Evolutionary conservation across 2,888 invertebrate genomes (phyloP).

Genomic region (Drosophila longiperda): DNA sequence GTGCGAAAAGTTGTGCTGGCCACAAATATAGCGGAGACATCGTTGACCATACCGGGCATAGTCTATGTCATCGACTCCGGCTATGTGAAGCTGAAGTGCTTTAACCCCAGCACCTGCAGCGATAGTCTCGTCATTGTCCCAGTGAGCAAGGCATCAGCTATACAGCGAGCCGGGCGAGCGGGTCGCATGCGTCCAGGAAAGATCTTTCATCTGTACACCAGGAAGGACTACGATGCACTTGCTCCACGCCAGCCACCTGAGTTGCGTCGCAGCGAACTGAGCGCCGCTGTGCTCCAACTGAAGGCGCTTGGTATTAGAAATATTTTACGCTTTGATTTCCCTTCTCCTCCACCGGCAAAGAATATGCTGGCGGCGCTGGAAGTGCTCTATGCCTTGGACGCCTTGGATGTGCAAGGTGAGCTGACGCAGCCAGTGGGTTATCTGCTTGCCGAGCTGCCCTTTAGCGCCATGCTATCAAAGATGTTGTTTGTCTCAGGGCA

Average conservation of each 20-base stretch:
- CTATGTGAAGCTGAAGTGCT: conserved; percentile 97
- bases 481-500: conserved; percentile 93
- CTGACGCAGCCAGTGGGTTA: conserved; percentile 92
- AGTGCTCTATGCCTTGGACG: conserved; percentile 92
- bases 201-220: conserved; percentile 93
- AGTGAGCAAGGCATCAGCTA: conserved; percentile 94
- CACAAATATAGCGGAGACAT: conserved; percentile 98
- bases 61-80: conserved; percentile 98
- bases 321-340: conserved; percentile 95
- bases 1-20: conserved; percentile 95
- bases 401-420: conserved; percentile 91
- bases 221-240: conserved; percentile 90
- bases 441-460: conserved; percentile 96
- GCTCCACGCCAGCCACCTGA: conserved; percentile 93
- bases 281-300: conserved; percentile 93
- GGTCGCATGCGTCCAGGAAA: conserved; percentile 94
- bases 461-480: conserved; percentile 94
- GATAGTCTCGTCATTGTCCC: conserved; percentile 93
- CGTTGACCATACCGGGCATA: conserved; percentile 97
- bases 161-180: conserved; percentile 96
- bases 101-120: conserved; percentile 92
- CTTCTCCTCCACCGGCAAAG: conserved; percentile 95
- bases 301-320: conserved; percentile 98
- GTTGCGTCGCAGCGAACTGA: conserved; percentile 95
- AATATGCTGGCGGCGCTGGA: conserved; percentile 94